Base-by-base conservation (phyloP, 2,888 invertebrate species). In the Tillus elongatus region DNA sequence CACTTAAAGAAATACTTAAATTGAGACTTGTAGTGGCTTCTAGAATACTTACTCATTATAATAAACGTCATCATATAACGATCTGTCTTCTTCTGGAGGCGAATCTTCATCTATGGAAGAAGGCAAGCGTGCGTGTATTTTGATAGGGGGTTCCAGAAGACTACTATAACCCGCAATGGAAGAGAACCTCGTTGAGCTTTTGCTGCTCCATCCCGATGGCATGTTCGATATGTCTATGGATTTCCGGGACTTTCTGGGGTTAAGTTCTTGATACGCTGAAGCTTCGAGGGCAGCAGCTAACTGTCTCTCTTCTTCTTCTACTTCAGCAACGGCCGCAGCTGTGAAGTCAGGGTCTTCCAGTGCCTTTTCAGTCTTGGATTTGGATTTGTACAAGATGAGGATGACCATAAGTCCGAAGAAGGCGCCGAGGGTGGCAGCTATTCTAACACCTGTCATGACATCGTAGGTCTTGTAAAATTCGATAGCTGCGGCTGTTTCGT, bases 331-430 rank as follows among this genome's bases (percentile, higher is more conserved):
- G 6, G 71, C 72, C 2, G 73, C 74, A 33, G 82, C 83, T 13
- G 84, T 85, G 61, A 87, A 69, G 60, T 82, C 81, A 19, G 87
- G 86, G 65, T 88, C 85, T 61, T 80, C 79, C 43, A 82, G 62
- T 34, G 81, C 81, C 57, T 79, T 79, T 42, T 80, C 74, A 42
- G 82, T 76, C 71, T 81, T 80, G 59, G 81, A 81, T 52, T 83
- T 82, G 66, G 87, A 88, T 68, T 92, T 92, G 72, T 88, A 91
- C 46, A 91, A 77, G 53, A 92, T 84, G 59, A 91, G 74, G 62
- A 91, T 80, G 32, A 90, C 88, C 83, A 91, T 90, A 56, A 91
- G 73, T 45, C 85, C 82, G 68, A 91, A 91, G 68, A 91, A 89
- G 53, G 88, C 88, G 54, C 90, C 89, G 35, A 92, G 72, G 2